Conservation (phyloP, 2,797 vertebrate genomes). For the Cyprinella venusta region DNA sequence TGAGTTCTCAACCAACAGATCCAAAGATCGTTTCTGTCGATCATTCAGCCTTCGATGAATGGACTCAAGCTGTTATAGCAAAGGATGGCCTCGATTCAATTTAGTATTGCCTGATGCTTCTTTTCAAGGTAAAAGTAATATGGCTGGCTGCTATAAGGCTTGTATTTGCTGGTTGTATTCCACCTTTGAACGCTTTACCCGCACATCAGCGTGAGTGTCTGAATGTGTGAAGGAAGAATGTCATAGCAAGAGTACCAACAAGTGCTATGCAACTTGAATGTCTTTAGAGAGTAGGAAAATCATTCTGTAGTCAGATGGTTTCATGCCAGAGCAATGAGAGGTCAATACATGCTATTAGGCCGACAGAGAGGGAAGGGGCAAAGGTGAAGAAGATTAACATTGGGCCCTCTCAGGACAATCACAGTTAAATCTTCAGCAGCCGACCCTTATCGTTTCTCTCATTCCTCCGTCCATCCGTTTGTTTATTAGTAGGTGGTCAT, state of each 20-base stretch:
- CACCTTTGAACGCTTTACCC: not conserved
- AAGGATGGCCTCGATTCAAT: not conserved
- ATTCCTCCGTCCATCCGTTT: not conserved
- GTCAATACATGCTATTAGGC: slow-evolving; percentile 11
- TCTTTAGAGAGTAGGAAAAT: slow-evolving; percentile 29
- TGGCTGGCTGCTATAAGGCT: not conserved
- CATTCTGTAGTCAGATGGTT: slow-evolving; percentile 26
- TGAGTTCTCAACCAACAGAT: not conserved
- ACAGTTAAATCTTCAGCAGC: slow-evolving; percentile 28
- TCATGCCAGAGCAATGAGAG: slow-evolving; percentile 30
- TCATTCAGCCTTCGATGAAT: too few relatives aligned
- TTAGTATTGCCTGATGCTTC: not conserved
- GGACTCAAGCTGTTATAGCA: too few relatives aligned
- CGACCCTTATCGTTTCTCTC: not conserved
- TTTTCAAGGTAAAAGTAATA: not conserved
- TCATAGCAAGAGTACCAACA: slow-evolving; percentile 3
- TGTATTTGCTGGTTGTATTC: not conserved
- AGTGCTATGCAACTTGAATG: slow-evolving; percentile 29
- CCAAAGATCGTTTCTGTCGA: not conserved
- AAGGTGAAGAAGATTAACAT: not conserved
- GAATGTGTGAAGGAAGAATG: not conserved
- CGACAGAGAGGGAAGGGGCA: slow-evolving; percentile 6
- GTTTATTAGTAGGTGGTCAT: slow-evolving; percentile 15
- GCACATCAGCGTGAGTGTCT: not conserved
- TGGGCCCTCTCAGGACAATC: slow-evolving; percentile 3